These are phyloP conservation scores for Ursus arctos DNA, from an alignment of 2,113 vertebrate species.

Conservation along the genomic window DNA sequence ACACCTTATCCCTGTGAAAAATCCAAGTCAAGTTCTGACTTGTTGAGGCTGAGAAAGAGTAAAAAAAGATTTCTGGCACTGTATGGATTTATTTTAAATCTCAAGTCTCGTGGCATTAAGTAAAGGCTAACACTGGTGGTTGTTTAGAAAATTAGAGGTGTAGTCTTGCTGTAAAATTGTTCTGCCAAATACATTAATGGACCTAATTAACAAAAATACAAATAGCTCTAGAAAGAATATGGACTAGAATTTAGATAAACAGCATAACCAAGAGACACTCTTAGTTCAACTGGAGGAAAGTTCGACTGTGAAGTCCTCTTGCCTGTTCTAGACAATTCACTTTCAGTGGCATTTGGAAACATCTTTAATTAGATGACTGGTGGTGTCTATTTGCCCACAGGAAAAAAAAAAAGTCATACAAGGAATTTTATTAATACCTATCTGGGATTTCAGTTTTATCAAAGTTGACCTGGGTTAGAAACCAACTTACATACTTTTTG, in stretches of 20 bases:
- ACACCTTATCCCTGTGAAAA: conserved; percentile 49
- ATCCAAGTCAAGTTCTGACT: conserved; percentile 61
- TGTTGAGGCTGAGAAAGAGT: not conserved
- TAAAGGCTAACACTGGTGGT: conserved; percentile 3
- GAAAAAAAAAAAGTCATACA: not conserved
- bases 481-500: conserved; percentile 24
- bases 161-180: conserved; percentile 60
- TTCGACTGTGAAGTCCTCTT: not conserved
- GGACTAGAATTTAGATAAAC: conserved; percentile 52
- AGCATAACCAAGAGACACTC: not conserved
- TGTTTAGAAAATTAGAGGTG: conserved; percentile 45
- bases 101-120: conserved; percentile 42
- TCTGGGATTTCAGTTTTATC: not conserved
- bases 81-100: conserved; percentile 41
- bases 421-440: conserved; percentile 8
- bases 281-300: not conserved
- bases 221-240: conserved; percentile 52
- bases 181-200: conserved; percentile 40
- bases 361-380: not conserved
- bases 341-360: not conserved
- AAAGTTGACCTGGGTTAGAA: conserved; percentile 10
- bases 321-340: not conserved
- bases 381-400: not conserved
- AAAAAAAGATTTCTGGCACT: not conserved
- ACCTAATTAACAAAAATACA: conserved; percentile 65